Conservation (phyloP, 1,140 invertebrate species). For the Zaprionus lachaisei region DNA sequence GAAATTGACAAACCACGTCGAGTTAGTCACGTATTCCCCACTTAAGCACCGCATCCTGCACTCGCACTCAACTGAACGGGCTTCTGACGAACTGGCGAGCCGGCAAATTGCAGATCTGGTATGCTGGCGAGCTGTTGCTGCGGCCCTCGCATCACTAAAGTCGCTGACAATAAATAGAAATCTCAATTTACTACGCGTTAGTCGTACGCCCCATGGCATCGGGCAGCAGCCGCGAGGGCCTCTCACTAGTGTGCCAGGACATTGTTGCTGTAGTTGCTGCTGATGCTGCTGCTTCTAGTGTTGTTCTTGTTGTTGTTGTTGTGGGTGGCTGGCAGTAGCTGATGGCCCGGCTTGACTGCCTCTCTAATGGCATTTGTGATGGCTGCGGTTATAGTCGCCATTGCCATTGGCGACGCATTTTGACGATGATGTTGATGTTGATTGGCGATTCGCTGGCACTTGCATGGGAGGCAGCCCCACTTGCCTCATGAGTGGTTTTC, state of each 20-base stretch:
- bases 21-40: slow-evolving; percentile 49
- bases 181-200: slow-evolving; percentile 81
- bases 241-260: not conserved
- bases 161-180: slow-evolving; percentile 79
- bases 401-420: slow-evolving; percentile 57
- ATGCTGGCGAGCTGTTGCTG: slow-evolving; percentile 14
- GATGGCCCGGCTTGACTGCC: slow-evolving; percentile 45
- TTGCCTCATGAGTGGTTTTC: slow-evolving; percentile 59
- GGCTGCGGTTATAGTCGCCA: slow-evolving; percentile 73
- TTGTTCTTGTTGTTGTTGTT: slow-evolving; percentile 9
- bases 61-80: slow-evolving; percentile 2
- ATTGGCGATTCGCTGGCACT: slow-evolving; percentile 71
- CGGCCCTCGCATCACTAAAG: slow-evolving; percentile 36
- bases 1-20: slow-evolving; percentile 67
- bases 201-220: slow-evolving; percentile 33
- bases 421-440: slow-evolving; percentile 74
- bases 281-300: not conserved
- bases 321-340: slow-evolving; percentile 17
- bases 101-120: too few species aligned
- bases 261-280: slow-evolving; percentile 24
- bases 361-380: slow-evolving; percentile 79
- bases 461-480: slow-evolving; percentile 54
- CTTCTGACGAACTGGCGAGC: not conserved
- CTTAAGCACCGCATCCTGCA: slow-evolving; percentile 1
- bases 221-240: slow-evolving; percentile 18